phyloP scores from a whole-genome alignment of 1,140 invertebrate genomes.

The Parapsyche elsis region DNA sequence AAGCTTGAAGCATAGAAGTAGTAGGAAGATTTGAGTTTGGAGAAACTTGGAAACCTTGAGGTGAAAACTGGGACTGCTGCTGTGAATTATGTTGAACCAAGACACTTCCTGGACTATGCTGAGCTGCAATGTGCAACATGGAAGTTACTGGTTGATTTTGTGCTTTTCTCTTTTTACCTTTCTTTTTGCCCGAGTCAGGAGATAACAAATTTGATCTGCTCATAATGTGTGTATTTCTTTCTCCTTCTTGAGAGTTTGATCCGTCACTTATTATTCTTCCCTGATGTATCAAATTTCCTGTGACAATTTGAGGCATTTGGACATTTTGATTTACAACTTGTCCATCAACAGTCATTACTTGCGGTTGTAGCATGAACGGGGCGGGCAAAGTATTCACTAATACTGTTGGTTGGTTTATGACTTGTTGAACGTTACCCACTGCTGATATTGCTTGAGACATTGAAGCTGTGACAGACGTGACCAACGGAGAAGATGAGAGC shows the following conservation, averaged over 20 bases:
- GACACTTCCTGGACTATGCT: constrained; percentile 66
- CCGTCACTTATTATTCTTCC: constrained; percentile 65
- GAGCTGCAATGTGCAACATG: constrained; percentile 78
- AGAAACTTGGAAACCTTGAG: constrained; percentile 73
- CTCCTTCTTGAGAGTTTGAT: constrained; percentile 60
- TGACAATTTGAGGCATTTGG: constrained; percentile 74
- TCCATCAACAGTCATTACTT: constrained; percentile 77
- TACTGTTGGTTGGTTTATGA: constrained; percentile 77
- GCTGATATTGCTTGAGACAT: constrained; percentile 73
- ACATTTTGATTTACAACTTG: constrained; percentile 75
- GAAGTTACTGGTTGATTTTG: constrained; percentile 77
- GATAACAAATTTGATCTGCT: constrained; percentile 73
- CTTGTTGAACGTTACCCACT: constrained; percentile 61
- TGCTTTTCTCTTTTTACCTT: constrained; percentile 79
- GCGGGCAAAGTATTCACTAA: constrained; percentile 84
- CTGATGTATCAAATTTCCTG: constrained; percentile 75
- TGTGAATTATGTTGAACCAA: constrained; percentile 68
- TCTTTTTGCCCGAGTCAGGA: constrained; percentile 76
- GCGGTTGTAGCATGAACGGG: constrained; percentile 82
- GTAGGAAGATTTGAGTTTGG: constrained; percentile 71
- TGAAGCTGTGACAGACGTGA: constrained; percentile 77
- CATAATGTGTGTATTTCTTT: constrained; percentile 65
- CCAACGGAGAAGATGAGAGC: constrained; percentile 73
- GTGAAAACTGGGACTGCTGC: constrained; percentile 70
- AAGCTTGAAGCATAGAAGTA: constrained; percentile 76